Percentiles rank a stretch among this genome's conserved stretches.
These are phyloP conservation scores for Lithosia quadra DNA, from an alignment of 2,888 invertebrate species.

Conservation along the genomic window DNA sequence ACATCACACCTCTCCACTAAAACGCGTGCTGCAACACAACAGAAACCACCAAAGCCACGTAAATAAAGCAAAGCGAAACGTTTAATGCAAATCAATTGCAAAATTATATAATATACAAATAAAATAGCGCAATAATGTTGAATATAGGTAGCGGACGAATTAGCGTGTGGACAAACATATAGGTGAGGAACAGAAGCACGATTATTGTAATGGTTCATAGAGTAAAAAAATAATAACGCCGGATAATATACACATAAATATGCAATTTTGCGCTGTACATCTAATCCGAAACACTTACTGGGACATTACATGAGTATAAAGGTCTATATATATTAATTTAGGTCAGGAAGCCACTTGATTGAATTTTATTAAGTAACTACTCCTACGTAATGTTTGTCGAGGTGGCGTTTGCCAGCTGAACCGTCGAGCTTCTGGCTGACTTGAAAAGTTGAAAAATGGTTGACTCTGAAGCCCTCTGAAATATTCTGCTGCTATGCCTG, in stretches of 20 bases:
- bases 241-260: background rate
- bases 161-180: slow-evolving; percentile 18
- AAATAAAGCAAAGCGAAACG: slow-evolving; percentile 78
- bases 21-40: slow-evolving; percentile 83
- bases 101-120: slow-evolving; percentile 50
- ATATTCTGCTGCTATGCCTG: too few species aligned
- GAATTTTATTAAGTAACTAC: too few species aligned
- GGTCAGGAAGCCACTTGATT: too few species aligned
- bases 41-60: slow-evolving; percentile 81
- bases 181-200: slow-evolving; percentile 7
- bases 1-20: slow-evolving; percentile 80
- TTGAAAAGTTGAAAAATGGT: too few species aligned
- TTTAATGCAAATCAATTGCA: slow-evolving; percentile 57
- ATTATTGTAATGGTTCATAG: slow-evolving; percentile 11
- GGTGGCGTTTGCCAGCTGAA: background rate
- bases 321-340: background rate
- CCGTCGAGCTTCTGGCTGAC: background rate
- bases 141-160: slow-evolving; percentile 13
- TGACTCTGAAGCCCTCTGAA: too few species aligned
- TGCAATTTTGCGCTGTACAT: background rate
- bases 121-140: slow-evolving; percentile 38
- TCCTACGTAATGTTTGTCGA: too few species aligned
- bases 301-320: background rate
- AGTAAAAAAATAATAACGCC: background rate
- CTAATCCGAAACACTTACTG: background rate